phyloP scores from a whole-genome alignment of 2,888 invertebrate genomes.

The Agrotis exclamationis region DNA sequence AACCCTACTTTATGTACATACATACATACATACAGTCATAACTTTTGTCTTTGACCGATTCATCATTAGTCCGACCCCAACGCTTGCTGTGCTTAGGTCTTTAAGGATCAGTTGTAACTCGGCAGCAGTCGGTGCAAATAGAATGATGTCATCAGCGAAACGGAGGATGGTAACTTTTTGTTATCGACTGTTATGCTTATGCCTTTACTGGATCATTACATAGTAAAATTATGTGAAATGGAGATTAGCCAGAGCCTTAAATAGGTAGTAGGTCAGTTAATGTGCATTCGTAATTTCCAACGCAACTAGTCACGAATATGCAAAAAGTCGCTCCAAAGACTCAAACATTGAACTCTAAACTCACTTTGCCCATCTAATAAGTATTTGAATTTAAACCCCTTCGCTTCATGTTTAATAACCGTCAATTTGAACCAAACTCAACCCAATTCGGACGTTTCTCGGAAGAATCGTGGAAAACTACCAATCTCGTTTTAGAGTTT shows the following conservation, averaged over 20 bases:
- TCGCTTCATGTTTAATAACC: background rate
- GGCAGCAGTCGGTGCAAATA: no score
- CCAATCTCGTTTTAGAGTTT: background rate
- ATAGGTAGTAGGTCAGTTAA: background rate
- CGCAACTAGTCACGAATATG: background rate
- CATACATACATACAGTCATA: no score
- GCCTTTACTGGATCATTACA: no score
- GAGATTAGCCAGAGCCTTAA: background rate
- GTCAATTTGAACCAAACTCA: background rate
- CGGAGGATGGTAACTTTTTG: no score
- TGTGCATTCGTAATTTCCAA: background rate
- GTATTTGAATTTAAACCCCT: background rate
- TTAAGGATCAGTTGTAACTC: no score
- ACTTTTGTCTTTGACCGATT: no score
- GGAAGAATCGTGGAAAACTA: background rate
- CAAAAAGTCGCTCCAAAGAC: background rate
- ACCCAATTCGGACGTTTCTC: background rate
- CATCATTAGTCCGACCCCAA: no score
- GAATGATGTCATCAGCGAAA: no score
- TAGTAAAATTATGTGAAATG: background rate
- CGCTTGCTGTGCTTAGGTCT: no score
- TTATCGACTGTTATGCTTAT: no score
- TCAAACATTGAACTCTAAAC: background rate
- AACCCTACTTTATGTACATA: no score
- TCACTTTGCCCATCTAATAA: background rate